Conservation (phyloP, 2,888 invertebrate species). For the Adelognathus sp. region DNA sequence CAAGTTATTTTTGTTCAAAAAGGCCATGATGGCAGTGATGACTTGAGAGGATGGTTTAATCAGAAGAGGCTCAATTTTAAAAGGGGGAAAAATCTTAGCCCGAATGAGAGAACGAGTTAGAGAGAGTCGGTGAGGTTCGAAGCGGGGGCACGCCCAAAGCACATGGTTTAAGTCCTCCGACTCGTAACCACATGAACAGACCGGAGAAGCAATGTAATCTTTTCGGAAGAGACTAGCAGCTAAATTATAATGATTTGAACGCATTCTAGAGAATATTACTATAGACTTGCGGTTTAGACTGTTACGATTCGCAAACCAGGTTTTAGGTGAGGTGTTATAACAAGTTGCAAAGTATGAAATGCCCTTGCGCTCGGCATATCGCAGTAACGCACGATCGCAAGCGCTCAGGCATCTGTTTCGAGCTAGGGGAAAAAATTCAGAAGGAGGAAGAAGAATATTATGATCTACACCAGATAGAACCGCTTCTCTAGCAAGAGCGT, state of each 20-base stretch:
- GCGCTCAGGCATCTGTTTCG: not conserved
- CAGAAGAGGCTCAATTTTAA: not conserved
- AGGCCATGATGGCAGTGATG: not conserved
- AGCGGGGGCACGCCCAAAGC: too few species aligned
- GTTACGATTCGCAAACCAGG: not conserved
- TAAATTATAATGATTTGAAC: not conserved
- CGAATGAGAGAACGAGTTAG: too few species aligned
- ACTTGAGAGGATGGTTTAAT: not conserved
- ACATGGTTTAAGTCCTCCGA: not conserved
- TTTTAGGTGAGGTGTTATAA: not conserved
- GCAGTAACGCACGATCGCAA: not conserved
- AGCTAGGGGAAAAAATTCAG: not conserved
- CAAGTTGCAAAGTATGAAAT: not conserved
- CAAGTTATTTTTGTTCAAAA: not conserved
- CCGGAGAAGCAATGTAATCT: not conserved
- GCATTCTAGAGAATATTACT: not conserved
- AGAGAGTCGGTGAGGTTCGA: not conserved
- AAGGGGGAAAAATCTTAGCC: slow-evolving; percentile 16
- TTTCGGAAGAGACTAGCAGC: not conserved
- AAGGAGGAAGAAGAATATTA: not conserved
- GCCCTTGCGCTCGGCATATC: not conserved
- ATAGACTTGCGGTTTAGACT: not conserved
- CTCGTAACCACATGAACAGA: not conserved
- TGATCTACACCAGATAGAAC: not conserved
- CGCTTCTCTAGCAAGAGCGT: not conserved